Evolutionary conservation across 2,888 invertebrate genomes (phyloP).

Genomic region (Bembecia ichneumoniformis): DNA sequence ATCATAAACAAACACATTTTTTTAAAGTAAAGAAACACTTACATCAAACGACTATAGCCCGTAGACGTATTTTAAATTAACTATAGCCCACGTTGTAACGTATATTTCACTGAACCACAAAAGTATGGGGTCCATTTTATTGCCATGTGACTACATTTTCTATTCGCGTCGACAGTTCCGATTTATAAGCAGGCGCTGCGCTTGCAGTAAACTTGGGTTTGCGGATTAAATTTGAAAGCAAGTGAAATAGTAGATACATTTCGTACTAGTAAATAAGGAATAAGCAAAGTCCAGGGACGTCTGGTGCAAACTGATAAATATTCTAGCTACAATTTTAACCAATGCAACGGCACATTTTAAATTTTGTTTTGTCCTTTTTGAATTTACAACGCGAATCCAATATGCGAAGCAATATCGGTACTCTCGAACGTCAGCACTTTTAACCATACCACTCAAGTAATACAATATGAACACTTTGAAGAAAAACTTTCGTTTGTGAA

Average conservation of each 20-base stretch:
- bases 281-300: background rate
- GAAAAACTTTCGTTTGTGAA: no score
- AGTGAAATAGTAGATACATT: background rate
- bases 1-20: no score
- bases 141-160: background rate
- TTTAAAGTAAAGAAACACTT: no score
- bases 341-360: no score
- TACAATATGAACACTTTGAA: no score
- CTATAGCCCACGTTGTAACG: background rate
- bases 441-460: no score
- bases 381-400: no score
- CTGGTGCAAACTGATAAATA: background rate
- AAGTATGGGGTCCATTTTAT: background rate
- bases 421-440: no score
- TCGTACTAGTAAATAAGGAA: no score
- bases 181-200: background rate
- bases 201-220: background rate
- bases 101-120: background rate
- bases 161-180: background rate
- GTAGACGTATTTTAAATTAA: background rate
- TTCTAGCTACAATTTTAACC: background rate
- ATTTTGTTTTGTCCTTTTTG: no score
- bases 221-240: background rate
- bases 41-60: no score
- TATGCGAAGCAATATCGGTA: no score